Evolutionary conservation across 2,113 vertebrate species (phyloP).

Genomic region (Casuarius casuarius): DNA sequence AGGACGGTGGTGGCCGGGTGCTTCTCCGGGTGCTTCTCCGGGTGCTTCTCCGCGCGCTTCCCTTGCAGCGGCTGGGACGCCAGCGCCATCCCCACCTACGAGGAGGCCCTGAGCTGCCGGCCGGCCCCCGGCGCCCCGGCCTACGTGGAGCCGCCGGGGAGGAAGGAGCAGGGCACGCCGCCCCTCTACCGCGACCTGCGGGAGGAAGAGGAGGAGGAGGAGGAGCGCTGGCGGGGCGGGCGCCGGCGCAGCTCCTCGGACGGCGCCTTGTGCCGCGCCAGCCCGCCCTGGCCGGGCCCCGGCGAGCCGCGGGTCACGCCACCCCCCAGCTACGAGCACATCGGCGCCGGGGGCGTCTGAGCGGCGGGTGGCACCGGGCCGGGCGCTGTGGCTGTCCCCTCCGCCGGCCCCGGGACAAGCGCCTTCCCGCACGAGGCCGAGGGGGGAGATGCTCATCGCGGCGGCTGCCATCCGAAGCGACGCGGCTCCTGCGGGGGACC

Average conservation of each 20-base stretch:
- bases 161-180: constrained; percentile 7
- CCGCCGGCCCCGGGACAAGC: too few species aligned
- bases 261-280: constrained; percentile 58
- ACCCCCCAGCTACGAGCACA: constrained; percentile 75
- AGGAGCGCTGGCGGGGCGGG: background rate
- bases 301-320: background rate
- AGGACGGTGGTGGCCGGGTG: too few species aligned
- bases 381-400: too few species aligned
- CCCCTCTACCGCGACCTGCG: constrained; percentile 25
- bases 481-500: too few species aligned
- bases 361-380: accelerated
- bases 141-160: background rate
- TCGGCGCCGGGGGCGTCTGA: constrained; percentile 10
- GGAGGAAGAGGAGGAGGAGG: background rate
- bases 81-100: constrained; percentile 59
- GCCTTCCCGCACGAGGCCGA: too few species aligned
- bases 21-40: too few species aligned
- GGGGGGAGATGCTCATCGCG: too few species aligned
- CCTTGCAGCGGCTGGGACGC: constrained; percentile 28
- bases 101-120: constrained; percentile 68
- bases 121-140: background rate
- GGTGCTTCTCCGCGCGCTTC: background rate
- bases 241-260: constrained; percentile 6
- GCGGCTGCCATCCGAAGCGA: too few species aligned
- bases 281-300: background rate